Percentiles rank a stretch among this genome's conserved stretches.
Conservation (phyloP, 2,113 vertebrate species). For the Misgurnus mizolepis region DNA sequence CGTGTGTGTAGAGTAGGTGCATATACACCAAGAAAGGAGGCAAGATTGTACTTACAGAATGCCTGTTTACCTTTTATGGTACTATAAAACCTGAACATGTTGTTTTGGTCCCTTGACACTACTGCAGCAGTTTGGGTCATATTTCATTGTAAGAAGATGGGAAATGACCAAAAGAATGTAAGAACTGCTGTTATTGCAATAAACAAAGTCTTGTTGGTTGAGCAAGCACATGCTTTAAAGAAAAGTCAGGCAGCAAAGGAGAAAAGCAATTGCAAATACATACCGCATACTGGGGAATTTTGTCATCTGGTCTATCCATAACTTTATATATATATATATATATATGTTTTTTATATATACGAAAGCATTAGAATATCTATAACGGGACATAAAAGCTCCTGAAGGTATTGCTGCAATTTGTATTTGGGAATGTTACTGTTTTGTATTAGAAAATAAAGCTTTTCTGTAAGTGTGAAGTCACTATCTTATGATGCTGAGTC, state of each 20-base stretch:
- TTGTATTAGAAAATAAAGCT: neutral
- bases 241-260: neutral
- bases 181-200: slow-evolving; percentile 59
- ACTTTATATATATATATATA: too few relatives aligned
- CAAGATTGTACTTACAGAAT: neutral
- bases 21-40: neutral
- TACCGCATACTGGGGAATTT: too few relatives aligned
- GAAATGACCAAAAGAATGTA: slow-evolving; percentile 57
- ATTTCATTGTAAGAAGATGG: slow-evolving; percentile 27
- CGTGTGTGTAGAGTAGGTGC: slow-evolving; percentile 26
- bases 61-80: slow-evolving; percentile 6
- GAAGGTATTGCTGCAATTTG: neutral
- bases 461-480: slow-evolving; percentile 2
- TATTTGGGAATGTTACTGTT: neutral
- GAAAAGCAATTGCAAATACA: neutral
- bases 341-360: too few relatives aligned
- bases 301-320: too few relatives aligned
- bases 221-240: neutral
- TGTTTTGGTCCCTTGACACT: neutral
- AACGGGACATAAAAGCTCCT: too few relatives aligned
- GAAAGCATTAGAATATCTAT: neutral
- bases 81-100: slow-evolving; percentile 33
- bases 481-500: slow-evolving; percentile 51
- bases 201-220: slow-evolving; percentile 61
- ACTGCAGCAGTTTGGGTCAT: slow-evolving; percentile 16